Evolutionary conservation across 2,797 vertebrate species (phyloP).

Genomic region (Intellagama lesueurii): DNA sequence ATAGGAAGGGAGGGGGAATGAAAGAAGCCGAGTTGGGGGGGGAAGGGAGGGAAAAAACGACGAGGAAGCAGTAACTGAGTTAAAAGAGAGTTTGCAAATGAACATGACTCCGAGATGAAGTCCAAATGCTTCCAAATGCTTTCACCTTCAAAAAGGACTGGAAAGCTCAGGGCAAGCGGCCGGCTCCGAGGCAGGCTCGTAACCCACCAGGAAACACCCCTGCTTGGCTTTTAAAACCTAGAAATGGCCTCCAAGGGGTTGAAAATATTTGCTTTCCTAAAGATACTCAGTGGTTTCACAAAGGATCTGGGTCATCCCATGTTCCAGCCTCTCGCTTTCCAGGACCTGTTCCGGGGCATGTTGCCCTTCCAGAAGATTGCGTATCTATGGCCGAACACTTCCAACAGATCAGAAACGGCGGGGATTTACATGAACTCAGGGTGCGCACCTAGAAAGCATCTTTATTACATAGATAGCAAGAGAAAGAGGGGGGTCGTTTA

Average conservation of each 20-base stretch:
- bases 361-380: constrained; percentile 30
- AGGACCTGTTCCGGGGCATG: not conserved
- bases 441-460: no score
- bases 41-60: not conserved
- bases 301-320: constrained; percentile 29
- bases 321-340: not conserved
- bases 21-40: constrained; percentile 4
- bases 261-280: constrained; percentile 43
- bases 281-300: constrained; percentile 28
- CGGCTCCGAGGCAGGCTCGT: no score
- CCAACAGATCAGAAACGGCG: not conserved
- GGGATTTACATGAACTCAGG: not conserved
- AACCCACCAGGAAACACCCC: constrained; percentile 11
- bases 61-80: constrained; percentile 25
- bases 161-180: no score
- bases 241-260: constrained; percentile 35
- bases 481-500: no score
- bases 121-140: constrained; percentile 64
- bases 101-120: constrained; percentile 73
- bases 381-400: not conserved
- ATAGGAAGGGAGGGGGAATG: not conserved
- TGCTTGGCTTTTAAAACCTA: constrained; percentile 38
- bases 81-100: constrained; percentile 66
- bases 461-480: no score
- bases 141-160: constrained; percentile 49